These are phyloP conservation scores for Ellobium chinense DNA, from an alignment of 2,888 invertebrate species.

Conservation along the genomic window DNA sequence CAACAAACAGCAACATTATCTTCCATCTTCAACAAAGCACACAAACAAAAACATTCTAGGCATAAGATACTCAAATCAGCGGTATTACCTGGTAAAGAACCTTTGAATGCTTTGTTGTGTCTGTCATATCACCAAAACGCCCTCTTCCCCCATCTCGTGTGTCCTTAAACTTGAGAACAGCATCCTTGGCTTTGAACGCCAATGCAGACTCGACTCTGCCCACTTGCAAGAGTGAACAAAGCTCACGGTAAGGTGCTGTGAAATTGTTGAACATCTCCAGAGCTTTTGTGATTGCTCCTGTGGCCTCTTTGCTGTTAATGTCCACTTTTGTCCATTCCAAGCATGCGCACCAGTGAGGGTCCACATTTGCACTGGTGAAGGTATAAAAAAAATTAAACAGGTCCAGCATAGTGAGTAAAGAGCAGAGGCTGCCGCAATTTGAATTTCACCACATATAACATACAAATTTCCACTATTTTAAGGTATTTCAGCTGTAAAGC, in stretches of 20 bases:
- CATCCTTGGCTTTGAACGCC: not conserved
- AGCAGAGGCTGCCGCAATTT: no score
- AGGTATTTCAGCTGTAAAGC: no score
- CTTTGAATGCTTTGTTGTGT: slow-evolving; percentile 14
- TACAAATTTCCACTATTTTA: no score
- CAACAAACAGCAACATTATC: no score
- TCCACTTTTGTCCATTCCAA: slow-evolving; percentile 14
- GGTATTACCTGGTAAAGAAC: slow-evolving; percentile 36
- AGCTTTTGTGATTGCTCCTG: not conserved
- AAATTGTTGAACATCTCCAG: slow-evolving; percentile 4
- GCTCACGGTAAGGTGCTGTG: not conserved
- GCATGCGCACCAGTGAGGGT: slow-evolving; percentile 37
- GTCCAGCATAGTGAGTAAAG: no score
- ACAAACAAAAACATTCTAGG: no score
- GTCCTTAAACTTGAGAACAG: slow-evolving; percentile 40
- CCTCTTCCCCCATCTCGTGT: slow-evolving; percentile 36
- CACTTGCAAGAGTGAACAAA: slow-evolving; percentile 6
- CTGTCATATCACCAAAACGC: slow-evolving; percentile 33
- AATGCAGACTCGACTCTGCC: not conserved
- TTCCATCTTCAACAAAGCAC: no score
- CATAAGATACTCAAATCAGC: no score
- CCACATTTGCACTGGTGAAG: slow-evolving; percentile 29
- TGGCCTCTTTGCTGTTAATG: not conserved
- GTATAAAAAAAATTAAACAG: no score
- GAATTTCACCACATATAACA: no score